Evolutionary conservation across 1,140 invertebrate genomes (phyloP).

Genomic region (Drosophila asahinai): DNA sequence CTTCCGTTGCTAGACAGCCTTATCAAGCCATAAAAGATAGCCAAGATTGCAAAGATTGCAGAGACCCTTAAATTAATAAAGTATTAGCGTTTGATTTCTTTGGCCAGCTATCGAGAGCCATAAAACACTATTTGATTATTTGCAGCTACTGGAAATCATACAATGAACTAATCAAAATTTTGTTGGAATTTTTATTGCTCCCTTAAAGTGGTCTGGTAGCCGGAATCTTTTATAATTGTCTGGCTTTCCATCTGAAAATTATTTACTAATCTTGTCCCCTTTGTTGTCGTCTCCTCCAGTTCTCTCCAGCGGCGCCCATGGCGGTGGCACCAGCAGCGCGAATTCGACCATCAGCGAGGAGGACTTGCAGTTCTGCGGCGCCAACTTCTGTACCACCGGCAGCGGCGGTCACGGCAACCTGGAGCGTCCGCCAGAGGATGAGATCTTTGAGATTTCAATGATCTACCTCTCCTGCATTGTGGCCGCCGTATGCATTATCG

Average conservation of each 20-base stretch:
- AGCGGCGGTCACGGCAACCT: conserved; percentile 89
- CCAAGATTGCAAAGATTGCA: conserved; percentile 4
- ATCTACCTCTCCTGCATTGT: conserved; percentile 95
- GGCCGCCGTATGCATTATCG: conserved; percentile 93
- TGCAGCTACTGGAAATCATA: conserved; percentile 1
- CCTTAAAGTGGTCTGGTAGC: background rate
- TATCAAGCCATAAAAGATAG: conserved; percentile 1
- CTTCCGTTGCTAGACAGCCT: conserved; percentile 16
- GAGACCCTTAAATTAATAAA: conserved; percentile 26
- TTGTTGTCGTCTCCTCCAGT: conserved; percentile 83
- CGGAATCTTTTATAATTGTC: background rate
- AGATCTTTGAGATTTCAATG: conserved; percentile 94
- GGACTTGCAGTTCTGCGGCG: conserved; percentile 90
- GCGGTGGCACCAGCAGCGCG: conserved; percentile 86
- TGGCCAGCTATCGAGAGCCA: conserved; percentile 10
- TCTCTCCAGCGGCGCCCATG: conserved; percentile 91
- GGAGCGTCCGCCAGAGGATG: conserved; percentile 91
- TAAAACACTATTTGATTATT: conserved; percentile 15
- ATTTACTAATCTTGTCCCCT: background rate
- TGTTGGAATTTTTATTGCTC: background rate
- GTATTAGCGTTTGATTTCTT: conserved; percentile 31
- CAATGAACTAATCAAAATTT: conserved; percentile 3
- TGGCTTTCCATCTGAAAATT: background rate
- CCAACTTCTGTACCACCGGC: conserved; percentile 92
- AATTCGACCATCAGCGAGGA: conserved; percentile 85